Evolutionary conservation across 2,113 vertebrate species (phyloP), one percentile per base, ranked within the genome.

Genomic region (Xerus inauris): DNA sequence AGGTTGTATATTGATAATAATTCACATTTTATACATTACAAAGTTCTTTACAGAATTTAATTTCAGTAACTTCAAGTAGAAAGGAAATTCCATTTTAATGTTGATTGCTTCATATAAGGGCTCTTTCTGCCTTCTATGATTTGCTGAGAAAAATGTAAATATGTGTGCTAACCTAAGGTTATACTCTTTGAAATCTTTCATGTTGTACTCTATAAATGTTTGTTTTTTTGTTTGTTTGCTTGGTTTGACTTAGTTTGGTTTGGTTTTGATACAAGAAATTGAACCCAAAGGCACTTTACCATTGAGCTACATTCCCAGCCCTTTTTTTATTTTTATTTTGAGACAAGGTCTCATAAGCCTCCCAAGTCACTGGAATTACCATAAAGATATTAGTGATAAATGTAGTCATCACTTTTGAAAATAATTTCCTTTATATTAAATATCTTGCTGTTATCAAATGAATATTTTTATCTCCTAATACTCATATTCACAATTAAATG

Each of bases 401-500:
- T n/a, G 35, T 16, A 79, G 69, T 80, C 5, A 54, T 22, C 14
- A 65, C 0, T n/a, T 88, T 42, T 72, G 3, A 69, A 93, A 93
- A 91, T 65, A 62, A 89, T 38, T 69, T 81, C 1, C 1, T 79
- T 38, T 40, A 76, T 45, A 47, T 82, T 75, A 89, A 73, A 84
- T 1, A 92, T 30, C 1, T 69, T 69, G 14, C 6, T 32, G 24
- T 17, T 40, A 87, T 54, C 82, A 92, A 83, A 73, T 79, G 24
- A 92, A 9, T 54, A n/a, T 0, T 42, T 89, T 95, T 65, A 49
- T 69, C 92, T 86, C 62, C 40, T 92, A 67, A 92, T 79, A 84
- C 64, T 64, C 32, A 82, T 17, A 45, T 67, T 47, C 19, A 69
- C 3, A 24, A 28, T 84, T 69, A 49, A 49, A 65, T n/a, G 20